Percentiles rank a stretch among this genome's conserved stretches.
These are phyloP conservation scores for Euura saliciscinereae DNA, from an alignment of 1,140 invertebrate genomes.

Conservation along the genomic window DNA sequence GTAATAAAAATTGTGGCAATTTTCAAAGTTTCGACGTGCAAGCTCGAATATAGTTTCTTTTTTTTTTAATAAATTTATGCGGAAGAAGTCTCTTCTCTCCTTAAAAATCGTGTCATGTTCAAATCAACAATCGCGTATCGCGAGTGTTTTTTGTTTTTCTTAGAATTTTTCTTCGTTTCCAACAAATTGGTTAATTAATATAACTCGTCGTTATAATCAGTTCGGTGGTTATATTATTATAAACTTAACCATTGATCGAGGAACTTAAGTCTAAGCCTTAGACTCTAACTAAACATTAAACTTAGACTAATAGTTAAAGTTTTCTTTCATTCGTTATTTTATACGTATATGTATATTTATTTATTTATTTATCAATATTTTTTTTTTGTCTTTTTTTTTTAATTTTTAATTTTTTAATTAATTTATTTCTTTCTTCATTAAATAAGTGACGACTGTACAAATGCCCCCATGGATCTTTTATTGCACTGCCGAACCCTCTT, in stretches of 20 bases:
- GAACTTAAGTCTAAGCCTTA: not conserved
- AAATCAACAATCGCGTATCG: not conserved
- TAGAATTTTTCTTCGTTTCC: too few relatives aligned
- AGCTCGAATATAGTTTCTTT: too few relatives aligned
- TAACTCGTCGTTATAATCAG: not conserved
- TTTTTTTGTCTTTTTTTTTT: not conserved
- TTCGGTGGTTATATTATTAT: not conserved
- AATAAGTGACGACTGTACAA: constrained; percentile 7
- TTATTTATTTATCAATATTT: too few relatives aligned
- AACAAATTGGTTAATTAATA: not conserved
- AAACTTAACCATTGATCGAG: constrained; percentile 5
- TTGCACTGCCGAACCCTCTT: not conserved
- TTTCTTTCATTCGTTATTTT: not conserved
- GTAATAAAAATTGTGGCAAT: too few relatives aligned
- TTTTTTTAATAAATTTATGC: not conserved
- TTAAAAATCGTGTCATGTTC: not conserved
- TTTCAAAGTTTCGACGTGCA: too few relatives aligned
- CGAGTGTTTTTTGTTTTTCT: not conserved
- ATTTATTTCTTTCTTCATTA: not conserved
- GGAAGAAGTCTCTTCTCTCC: constrained; percentile 5
- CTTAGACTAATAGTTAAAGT: constrained; percentile 1
- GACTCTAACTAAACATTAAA: not conserved
- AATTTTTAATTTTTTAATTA: not conserved
- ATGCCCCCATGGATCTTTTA: constrained; percentile 2
- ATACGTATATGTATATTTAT: too few relatives aligned